Base-by-base conservation (phyloP, 2,888 invertebrate species). In the Anodontia alba region DNA sequence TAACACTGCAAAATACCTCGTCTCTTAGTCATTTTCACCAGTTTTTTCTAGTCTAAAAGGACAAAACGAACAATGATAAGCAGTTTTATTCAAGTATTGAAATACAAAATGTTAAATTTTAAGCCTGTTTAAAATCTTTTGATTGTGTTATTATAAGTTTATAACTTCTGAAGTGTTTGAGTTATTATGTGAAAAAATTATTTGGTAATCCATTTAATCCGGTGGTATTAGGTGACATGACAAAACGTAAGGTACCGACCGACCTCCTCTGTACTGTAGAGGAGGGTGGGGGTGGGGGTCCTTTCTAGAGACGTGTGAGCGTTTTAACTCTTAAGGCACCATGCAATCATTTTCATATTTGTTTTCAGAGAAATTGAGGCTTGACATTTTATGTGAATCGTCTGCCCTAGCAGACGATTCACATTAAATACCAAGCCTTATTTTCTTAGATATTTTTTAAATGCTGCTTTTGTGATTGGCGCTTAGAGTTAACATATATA, bases 111-210 rank as follows among this genome's bases (percentile, higher is more conserved):
- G 54, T 54, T 54, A 26, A 54, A 54, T 26, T 54, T 1, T 54
- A 54, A 54, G 54, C 46, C 20, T 46, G 46, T 46, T 54, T 54
- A 54, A 54, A 12, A 12, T 3, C 54, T 29, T 31, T 62, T 62
- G 62, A 62, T 20, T 62, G 33, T 62, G 33, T 31, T 33, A 33
- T 62, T 62, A 62, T 20, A 62, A 33, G 31, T 31, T 62, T 62
- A 62, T 54, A 54, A 54, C 54, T 26, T 62, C 20, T 62, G 33
- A 54, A 62, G 62, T 62, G 33, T 33, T 62, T 33, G 33, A 62
- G 7, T 33, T 62, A 33, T 62, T 62, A 31, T 62, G 20, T 33
- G 62, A 62, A 62, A 62, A 33, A 33, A 17, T 10, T 62, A 33
- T 62, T 62, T 31, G 5, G 29, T 62, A 62, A 62, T 62, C 33